Conservation (phyloP, 2,113 vertebrate species). For the Ammospiza nelsoni region DNA sequence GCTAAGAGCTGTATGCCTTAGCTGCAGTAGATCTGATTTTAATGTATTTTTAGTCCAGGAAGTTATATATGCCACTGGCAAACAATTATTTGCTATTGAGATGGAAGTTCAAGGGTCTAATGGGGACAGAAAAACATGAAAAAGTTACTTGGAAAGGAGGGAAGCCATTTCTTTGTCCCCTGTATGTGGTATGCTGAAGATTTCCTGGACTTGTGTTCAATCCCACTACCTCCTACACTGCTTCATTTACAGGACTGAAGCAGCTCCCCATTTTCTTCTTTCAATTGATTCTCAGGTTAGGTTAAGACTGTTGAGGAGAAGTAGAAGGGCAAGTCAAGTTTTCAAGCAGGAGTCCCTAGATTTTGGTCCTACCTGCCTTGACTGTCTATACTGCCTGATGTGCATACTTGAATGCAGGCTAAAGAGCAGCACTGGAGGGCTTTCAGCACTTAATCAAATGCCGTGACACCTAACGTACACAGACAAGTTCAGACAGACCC, state of each 20-base stretch:
- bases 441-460: not conserved
- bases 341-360: not conserved
- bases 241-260: not conserved
- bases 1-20: not conserved
- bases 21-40: not conserved
- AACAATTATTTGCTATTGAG: not conserved
- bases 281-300: not conserved
- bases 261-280: not conserved
- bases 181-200: accelerated
- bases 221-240: not conserved
- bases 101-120: not conserved
- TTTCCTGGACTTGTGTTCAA: not conserved
- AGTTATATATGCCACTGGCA: not conserved
- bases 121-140: not conserved
- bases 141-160: not conserved
- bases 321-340: not conserved
- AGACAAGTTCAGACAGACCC: not conserved
- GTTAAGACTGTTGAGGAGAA: not conserved
- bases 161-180: not conserved
- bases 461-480: not conserved
- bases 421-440: not conserved
- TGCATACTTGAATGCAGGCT: not conserved
- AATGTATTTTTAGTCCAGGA: accelerated
- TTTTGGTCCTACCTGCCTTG: not conserved
- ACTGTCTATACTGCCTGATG: not conserved